These are phyloP conservation scores for Reticulitermes speratus DNA, from an alignment of 1,140 invertebrate genomes.

Conservation along the genomic window DNA sequence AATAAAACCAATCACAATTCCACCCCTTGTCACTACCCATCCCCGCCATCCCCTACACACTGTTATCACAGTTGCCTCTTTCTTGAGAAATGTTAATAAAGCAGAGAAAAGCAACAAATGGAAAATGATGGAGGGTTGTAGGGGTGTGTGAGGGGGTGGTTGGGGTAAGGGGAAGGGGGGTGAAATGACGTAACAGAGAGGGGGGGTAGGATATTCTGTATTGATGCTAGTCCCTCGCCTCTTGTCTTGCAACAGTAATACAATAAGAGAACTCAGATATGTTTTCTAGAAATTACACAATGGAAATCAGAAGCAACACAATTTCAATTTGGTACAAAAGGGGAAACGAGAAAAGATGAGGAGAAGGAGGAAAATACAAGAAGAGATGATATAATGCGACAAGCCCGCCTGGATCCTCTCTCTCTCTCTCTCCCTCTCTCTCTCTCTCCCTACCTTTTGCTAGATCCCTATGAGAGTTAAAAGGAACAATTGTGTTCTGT, in stretches of 20 bases:
- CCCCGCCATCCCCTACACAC: too few species aligned
- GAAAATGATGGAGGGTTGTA: too few species aligned
- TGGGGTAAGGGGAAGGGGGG: too few species aligned
- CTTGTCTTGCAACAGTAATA: neutral
- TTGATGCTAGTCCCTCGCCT: neutral
- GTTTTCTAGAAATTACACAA: neutral
- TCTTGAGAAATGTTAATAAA: neutral
- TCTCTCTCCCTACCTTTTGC: too few species aligned
- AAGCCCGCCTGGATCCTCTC: neutral
- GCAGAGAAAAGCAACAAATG: neutral
- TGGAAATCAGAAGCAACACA: neutral
- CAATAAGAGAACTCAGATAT: neutral
- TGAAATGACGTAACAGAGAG: neutral
- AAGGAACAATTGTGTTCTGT: conserved; percentile 4
- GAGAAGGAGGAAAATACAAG: neutral
- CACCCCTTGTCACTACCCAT: neutral
- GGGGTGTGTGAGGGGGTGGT: too few species aligned
- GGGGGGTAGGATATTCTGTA: neutral
- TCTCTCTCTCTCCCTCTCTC: too few species aligned
- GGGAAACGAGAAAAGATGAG: neutral
- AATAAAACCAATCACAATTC: conserved; percentile 9
- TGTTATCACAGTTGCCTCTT: neutral
- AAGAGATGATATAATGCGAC: neutral
- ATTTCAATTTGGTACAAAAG: neutral
- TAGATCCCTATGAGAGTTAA: conserved; percentile 1